Evolutionary conservation across 2,113 vertebrate genomes (phyloP).

Genomic region (Nycticorax nycticorax): DNA sequence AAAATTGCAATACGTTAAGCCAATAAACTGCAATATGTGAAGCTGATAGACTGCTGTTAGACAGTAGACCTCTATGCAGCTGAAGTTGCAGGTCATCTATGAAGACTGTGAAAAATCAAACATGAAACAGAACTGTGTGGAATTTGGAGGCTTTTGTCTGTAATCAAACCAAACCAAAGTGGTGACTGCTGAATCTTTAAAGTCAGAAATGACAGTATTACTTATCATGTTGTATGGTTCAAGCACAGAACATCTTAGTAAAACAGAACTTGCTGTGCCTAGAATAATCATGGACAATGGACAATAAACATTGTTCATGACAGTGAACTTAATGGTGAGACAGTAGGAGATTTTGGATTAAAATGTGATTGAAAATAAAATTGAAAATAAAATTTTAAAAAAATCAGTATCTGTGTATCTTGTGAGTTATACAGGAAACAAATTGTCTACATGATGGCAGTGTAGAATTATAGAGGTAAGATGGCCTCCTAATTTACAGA

Average conservation of each 20-base stretch:
- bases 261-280: neutral
- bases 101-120: neutral
- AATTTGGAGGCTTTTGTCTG: neutral
- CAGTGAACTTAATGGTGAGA: neutral
- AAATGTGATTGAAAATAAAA: neutral
- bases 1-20: neutral
- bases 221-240: neutral
- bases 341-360: neutral
- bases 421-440: neutral
- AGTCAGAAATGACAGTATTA: neutral
- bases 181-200: neutral
- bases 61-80: neutral
- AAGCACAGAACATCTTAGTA: neutral
- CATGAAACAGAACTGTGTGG: neutral
- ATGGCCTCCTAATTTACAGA: neutral
- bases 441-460: neutral
- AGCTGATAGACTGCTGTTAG: neutral
- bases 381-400: neutral
- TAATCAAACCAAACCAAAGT: neutral
- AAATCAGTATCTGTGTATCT: neutral
- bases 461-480: neutral
- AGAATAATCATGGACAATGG: neutral
- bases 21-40: neutral
- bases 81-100: neutral
- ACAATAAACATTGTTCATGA: neutral